phyloP scores from a whole-genome alignment of 2,113 vertebrate species.

The Podilymbus podiceps region DNA sequence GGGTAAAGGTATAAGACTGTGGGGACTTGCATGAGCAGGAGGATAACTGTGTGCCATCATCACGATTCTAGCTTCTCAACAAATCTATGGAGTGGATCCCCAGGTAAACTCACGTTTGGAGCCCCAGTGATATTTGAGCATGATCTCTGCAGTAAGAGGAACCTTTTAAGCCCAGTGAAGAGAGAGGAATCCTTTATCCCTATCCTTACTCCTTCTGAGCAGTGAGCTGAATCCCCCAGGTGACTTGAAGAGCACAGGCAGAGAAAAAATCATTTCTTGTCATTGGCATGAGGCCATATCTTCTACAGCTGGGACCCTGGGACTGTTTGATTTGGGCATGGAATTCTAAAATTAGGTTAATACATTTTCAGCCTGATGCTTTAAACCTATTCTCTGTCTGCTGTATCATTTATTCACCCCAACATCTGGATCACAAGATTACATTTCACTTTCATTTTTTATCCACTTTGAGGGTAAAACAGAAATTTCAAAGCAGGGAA shows the following conservation, averaged over 20 bases:
- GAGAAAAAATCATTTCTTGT: background rate
- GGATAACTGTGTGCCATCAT: background rate
- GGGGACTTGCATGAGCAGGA: background rate
- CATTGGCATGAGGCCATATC: rapidly evolving
- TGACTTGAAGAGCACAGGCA: background rate
- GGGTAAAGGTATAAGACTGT: background rate
- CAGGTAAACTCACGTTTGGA: background rate
- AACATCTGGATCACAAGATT: background rate
- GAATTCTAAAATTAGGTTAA: background rate
- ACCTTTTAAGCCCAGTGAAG: background rate
- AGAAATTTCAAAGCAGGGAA: background rate
- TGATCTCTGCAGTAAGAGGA: background rate
- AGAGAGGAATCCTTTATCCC: background rate
- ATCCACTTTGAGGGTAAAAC: background rate
- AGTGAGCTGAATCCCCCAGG: background rate
- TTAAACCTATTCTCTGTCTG: background rate
- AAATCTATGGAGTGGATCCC: background rate
- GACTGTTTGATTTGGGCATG: background rate
- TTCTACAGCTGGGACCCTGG: background rate
- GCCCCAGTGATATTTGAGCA: background rate
- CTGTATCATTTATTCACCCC: background rate
- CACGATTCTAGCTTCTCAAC: background rate
- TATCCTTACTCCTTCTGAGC: background rate
- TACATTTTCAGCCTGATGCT: background rate
- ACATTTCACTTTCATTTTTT: background rate